Conservation (phyloP, 2,888 invertebrate genomes). For the Drosophila paranaensis region DNA sequence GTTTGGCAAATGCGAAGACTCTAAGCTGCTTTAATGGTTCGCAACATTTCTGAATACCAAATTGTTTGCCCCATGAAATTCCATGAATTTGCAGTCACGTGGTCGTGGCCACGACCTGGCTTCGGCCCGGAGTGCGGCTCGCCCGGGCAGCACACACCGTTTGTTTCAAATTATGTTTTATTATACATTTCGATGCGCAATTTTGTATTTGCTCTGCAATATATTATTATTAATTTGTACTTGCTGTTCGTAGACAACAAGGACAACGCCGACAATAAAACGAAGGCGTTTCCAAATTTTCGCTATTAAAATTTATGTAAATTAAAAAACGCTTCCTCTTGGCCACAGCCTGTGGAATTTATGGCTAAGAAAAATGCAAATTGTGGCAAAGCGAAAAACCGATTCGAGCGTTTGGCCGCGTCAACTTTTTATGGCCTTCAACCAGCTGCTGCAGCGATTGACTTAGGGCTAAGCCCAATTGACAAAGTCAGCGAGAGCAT, state of each 20-base stretch:
- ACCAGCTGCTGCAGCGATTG: constrained; percentile 23
- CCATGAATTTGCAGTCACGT: constrained; percentile 12
- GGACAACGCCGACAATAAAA: constrained; percentile 6
- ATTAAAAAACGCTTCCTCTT: constrained; percentile 49
- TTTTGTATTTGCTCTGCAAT: constrained; percentile 22
- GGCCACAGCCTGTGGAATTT: constrained; percentile 57
- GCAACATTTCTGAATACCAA: constrained; percentile 78
- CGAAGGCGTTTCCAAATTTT: constrained; percentile 52
- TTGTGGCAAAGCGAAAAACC: constrained; percentile 6
- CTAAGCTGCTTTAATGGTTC: constrained; percentile 75
- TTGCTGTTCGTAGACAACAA: not conserved
- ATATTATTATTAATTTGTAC: not conserved
- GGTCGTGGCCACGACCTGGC: constrained; percentile 5
- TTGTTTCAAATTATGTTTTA: constrained; percentile 30
- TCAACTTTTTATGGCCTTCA: constrained; percentile 38
- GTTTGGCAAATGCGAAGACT: constrained; percentile 23
- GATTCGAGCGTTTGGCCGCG: constrained; percentile 30
- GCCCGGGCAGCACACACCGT: not conserved
- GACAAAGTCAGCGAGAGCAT: not conserved
- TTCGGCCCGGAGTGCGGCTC: not conserved
- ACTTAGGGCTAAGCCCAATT: not conserved
- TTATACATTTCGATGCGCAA: constrained; percentile 32
- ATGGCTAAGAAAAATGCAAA: constrained; percentile 60
- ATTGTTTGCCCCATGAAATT: constrained; percentile 54
- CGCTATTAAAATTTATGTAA: constrained; percentile 73